Base-by-base conservation (phyloP, 2,888 invertebrate species). In the Iphiclides podalirius region DNA sequence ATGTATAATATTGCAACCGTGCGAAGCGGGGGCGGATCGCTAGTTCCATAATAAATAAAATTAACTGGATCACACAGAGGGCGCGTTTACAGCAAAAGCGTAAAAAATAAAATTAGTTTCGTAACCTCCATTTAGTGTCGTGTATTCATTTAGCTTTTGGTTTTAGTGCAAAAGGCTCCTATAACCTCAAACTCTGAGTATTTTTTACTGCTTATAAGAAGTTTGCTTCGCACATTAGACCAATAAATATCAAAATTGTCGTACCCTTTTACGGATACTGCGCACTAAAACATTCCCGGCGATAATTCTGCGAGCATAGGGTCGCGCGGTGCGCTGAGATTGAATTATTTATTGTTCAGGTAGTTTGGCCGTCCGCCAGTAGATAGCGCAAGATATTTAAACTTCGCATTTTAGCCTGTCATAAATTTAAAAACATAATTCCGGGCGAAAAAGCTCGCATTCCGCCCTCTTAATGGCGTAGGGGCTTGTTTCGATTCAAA, bases 371-470 rank as follows among this genome's bases (percentile, higher is more conserved):
- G 48, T 48, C 58, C 63, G 77, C 87, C 86, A 86, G 73, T 55
- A 76, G 83, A 85, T 86, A 83, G 76, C 76, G 70, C 61, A 82
- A 83, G 83, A 83, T 81, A 81, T 83, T 84, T 78, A 81, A 82
- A 67, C 77, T 67, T 70, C 69, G 69, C 63, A 79, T 81, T 83
- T 84, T 75, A 78, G 78, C 67, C 66, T 59, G 75, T 73, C 67
- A 75, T 84, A 81, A 82, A 81, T 85, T 81, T 75, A 55, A 72
- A 73, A 82, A 79, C 72, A 76, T 75, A 78, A 79, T 80, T 78
- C 80, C 71, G 4, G 62, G 69, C 72, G 79, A 78, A 77, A 77
- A 69, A 69, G 64, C 52, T 54, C 55, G 43, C 51, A 59, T 60
- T 57, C 52, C 46, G 53, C 43, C 45, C 39, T 52, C 53, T 13